Percentiles rank a stretch among this genome's conserved stretches.
phyloP scores from a whole-genome alignment of 2,888 invertebrate species.

The Tenthredo notha region DNA sequence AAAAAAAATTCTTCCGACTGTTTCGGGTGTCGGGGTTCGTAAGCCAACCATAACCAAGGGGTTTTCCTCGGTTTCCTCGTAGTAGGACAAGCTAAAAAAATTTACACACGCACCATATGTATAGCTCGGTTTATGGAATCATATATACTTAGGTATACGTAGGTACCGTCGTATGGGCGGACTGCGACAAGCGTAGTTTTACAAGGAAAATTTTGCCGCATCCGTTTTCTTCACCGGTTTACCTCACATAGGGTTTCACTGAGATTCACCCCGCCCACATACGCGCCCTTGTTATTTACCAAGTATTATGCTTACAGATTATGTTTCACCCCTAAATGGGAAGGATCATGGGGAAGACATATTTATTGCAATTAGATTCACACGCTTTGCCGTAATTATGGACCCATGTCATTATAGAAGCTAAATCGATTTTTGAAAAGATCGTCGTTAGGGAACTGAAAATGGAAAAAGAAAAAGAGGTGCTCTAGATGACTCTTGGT shows the following conservation, averaged over 20 bases:
- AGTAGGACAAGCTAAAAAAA: slow-evolving; percentile 11
- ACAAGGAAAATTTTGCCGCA: slow-evolving; percentile 16
- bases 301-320: background rate
- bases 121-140: slow-evolving; percentile 31
- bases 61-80: slow-evolving; percentile 50
- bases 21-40: slow-evolving; percentile 56
- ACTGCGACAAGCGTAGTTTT: background rate
- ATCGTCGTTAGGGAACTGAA: background rate
- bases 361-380: background rate
- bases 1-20: slow-evolving; percentile 50
- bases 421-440: background rate
- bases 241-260: background rate
- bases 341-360: background rate
- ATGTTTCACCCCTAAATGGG: background rate
- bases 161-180: background rate
- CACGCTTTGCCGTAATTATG: background rate
- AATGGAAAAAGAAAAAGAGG: background rate
- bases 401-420: background rate
- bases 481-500: background rate
- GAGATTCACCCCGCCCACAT: background rate
- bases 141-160: background rate
- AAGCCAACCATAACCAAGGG: slow-evolving; percentile 56
- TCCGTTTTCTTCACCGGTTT: background rate
- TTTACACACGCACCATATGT: background rate
- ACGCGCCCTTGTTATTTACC: slow-evolving; percentile 7